Evolutionary conservation across 2,888 invertebrate species (phyloP), one percentile per base, ranked within the genome.

Genomic region (Unio delphinus): DNA sequence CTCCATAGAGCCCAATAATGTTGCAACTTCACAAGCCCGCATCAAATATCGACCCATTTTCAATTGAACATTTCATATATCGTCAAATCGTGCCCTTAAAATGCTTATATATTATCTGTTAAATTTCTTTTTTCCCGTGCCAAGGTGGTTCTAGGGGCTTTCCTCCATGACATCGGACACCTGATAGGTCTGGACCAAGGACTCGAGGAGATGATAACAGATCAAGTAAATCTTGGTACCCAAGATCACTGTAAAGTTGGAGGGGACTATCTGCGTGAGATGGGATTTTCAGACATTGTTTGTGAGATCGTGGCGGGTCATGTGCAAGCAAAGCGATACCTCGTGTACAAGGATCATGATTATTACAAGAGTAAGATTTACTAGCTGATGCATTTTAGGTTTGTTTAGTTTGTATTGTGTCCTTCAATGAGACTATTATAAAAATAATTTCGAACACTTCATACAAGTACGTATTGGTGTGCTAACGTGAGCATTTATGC

Each of bases 131-230:
- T 45, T 34, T 45, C 45, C 8, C 17, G 28, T 60, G 18, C 28
- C 15, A 17, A 84, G 83, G 73, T 78, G 3, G 72, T 83, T 23
- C 20, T 84, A 11, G 85, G 80, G 17, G 82, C 84, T 5, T 78
- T 85, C 60, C 75, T 85, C 17, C 85, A 85, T 66, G 85, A 85
- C 68, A 78, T 85, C 67, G 85, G 85, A 11, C 83, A 84, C 70
- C 72, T 85, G 34, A 62, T 80, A 23, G 82, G 81, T 6, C 56
- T 70, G 61, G 78, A 75, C 18, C 64, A 75, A 60, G 68, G 72
- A 5, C 45, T 75, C 30, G 69, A 71, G 4, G 58, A 64, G 45
- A 83, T 84, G 83, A 67, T 79, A 56, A 81, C 80, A 8, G 72
- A 74, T 45, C 80, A 72, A 26, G 61, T 64, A 28, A 67, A 74